Base-by-base conservation (phyloP, 2,113 vertebrate genomes). In the Numenius arquata region DNA sequence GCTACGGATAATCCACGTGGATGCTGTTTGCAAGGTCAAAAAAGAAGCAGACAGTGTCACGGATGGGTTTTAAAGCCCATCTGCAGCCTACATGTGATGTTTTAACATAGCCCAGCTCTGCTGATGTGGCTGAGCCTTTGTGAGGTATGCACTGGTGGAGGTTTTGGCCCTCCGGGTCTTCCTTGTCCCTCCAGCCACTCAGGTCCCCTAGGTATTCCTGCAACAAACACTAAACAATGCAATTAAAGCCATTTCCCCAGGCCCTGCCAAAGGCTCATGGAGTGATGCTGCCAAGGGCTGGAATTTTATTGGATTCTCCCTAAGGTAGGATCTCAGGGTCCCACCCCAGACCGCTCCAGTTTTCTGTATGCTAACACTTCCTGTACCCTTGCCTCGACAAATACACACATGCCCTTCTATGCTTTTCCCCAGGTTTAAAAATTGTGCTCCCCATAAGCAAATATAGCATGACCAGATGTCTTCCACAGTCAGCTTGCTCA, bases 401-500 rank as follows among this genome's bases (percentile, higher is more conserved):
- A 85, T 3, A 66, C 62, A 82, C 83, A 61, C 8, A 5, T 43
- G 70, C 52, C 92, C 59, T 93, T 4, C 6, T 78, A 63, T 6
- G 3, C 80, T 96, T 97, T 97, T 97, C 97, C 96, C 94, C 97
- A 94, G 92, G 75, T 96, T 97, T 90, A 97, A 95, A 98, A 98
- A 95, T 92, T 88, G 94, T 95, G 93, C 96, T 98, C 96, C 97
- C 95, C 96, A 97, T 95, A 98, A 98, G 97, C 92, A 97, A 98
- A 98, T 96, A 97, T 5, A 96, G 95, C 95, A 96, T 74, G 93
- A 97, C 95, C 97, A 98, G 98, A 98, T 98, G 97, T 96, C 94
- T 97, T 97, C 97, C 20, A 8, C 76, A 97, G 96, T 98, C 97
- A 98, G 97, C 97, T 97, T 97, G 96, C 66, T 97, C 97, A 96